Evolutionary conservation across 2,113 vertebrate genomes (phyloP).

Genomic region (mouse (Mus musculus)): GRCm39 chr12:118879001-118879500

Average conservation of each 20-base stretch:
- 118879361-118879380: constrained; percentile 46
- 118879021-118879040: background rate
- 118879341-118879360: background rate
- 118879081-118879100: background rate
- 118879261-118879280: background rate
- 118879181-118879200: background rate
- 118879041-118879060: background rate
- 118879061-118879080: background rate
- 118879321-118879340: background rate
- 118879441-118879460: background rate
- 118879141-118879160: background rate
- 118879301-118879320: background rate
- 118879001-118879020: background rate
- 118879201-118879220: background rate
- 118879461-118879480: background rate
- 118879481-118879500: background rate
- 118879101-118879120: background rate
- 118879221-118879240: background rate
- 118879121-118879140: background rate
- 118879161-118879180: fast-evolving
- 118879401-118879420: background rate
- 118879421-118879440: background rate
- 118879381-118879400: constrained; percentile 21
- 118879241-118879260: background rate
- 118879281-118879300: background rate